phyloP scores from a whole-genome alignment of 2,888 invertebrate species.

The Ormyrus labotus region DNA sequence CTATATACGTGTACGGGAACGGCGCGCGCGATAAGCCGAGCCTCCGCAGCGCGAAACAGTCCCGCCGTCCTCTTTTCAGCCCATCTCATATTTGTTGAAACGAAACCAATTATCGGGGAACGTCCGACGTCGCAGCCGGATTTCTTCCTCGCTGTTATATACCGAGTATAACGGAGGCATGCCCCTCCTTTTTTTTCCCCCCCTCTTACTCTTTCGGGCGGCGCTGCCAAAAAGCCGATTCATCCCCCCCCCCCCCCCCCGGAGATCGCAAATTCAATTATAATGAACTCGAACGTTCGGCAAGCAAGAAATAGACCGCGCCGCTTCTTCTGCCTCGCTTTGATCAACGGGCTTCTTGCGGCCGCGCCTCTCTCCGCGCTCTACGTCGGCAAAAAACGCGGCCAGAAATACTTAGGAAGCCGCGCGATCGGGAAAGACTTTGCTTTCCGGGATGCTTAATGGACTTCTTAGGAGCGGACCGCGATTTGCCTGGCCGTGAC shows the following conservation, averaged over 20 bases:
- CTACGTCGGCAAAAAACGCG: background rate
- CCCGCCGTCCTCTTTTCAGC: background rate
- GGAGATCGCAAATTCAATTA: conserved; percentile 49
- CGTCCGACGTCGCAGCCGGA: conserved; percentile 14
- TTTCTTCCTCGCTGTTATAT: background rate
- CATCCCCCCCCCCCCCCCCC: too few relatives aligned
- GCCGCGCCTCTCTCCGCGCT: background rate
- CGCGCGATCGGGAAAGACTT: conserved; percentile 28
- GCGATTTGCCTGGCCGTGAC: conserved; percentile 56
- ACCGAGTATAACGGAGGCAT: too few relatives aligned
- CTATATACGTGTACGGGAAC: background rate
- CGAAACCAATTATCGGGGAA: conserved; percentile 51
- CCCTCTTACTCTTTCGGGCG: background rate
- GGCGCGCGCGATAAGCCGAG: background rate
- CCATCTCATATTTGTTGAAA: conserved; percentile 45
- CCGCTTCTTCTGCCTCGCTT: background rate
- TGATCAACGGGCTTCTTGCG: background rate
- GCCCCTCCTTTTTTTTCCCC: background rate
- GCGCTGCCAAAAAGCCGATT: conserved; percentile 39
- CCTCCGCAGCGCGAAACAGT: conserved; percentile 1
- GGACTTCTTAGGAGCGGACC: conserved; percentile 61
- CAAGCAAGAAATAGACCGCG: background rate
- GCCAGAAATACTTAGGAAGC: background rate
- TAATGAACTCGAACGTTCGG: conserved; percentile 22
- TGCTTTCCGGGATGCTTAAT: conserved; percentile 58